Evolutionary conservation across 1,140 invertebrate species (phyloP).

Genomic region (Potamilus streckersoni): DNA sequence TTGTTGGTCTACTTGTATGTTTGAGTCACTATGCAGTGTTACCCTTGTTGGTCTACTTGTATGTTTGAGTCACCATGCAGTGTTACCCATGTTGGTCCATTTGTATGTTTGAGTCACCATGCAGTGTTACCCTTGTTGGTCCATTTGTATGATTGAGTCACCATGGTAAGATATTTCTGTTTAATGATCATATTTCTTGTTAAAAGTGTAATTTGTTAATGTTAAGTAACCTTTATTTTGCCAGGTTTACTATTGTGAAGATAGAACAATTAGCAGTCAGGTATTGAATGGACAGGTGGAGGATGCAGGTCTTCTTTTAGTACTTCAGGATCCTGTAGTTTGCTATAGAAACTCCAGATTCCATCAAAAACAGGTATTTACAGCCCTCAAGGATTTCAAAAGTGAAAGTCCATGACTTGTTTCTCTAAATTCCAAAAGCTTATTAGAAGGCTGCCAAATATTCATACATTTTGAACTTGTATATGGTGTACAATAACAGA

Average conservation of each 20-base stretch:
- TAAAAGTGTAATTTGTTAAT: neutral
- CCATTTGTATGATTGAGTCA: neutral
- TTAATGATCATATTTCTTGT: neutral
- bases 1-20: neutral
- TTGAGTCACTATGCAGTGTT: too few relatives aligned
- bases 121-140: neutral
- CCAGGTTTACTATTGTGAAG: conserved; percentile 53
- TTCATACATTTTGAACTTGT: too few relatives aligned
- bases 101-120: neutral
- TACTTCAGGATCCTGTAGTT: conserved; percentile 52
- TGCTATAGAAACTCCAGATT: conserved; percentile 54
- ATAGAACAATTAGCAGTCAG: conserved; percentile 36
- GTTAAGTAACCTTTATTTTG: neutral
- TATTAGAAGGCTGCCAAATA: too few relatives aligned
- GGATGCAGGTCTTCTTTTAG: conserved; percentile 41
- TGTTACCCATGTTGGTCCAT: neutral
- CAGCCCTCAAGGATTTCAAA: neutral
- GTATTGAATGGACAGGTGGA: conserved; percentile 29
- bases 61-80: too few relatives aligned
- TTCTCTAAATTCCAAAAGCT: neutral
- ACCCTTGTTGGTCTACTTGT: neutral
- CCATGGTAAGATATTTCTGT: too few relatives aligned
- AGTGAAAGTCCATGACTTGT: neutral
- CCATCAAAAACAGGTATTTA: conserved; percentile 49
- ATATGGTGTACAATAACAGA: too few relatives aligned